These are phyloP conservation scores for Penaeus indicus DNA, from an alignment of 1,140 invertebrate species.

Conservation along the genomic window DNA sequence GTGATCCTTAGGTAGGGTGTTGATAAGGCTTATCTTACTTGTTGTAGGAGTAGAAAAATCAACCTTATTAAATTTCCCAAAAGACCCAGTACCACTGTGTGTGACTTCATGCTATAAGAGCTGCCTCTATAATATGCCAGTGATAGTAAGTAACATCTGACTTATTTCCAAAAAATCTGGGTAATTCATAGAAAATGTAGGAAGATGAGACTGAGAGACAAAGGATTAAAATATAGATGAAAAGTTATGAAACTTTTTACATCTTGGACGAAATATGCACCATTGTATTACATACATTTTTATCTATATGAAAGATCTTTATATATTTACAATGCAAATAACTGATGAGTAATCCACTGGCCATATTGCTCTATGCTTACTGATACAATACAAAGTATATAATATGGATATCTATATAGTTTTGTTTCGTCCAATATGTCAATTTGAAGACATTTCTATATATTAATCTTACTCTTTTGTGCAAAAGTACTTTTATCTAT, in stretches of 20 bases:
- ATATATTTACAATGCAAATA: not conserved
- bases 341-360: constrained; percentile 9
- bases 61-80: constrained; percentile 21
- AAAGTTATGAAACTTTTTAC: constrained; percentile 6
- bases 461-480: too few species aligned
- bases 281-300: constrained; percentile 4
- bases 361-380: not conserved
- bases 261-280: constrained; percentile 46
- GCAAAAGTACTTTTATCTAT: too few species aligned
- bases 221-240: constrained; percentile 22
- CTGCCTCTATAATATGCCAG: constrained; percentile 24
- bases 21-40: not conserved
- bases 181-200: constrained; percentile 28
- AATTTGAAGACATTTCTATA: too few species aligned
- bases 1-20: constrained; percentile 33
- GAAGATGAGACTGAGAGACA: constrained; percentile 27
- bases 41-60: constrained; percentile 13
- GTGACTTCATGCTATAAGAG: constrained; percentile 15
- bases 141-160: constrained; percentile 16
- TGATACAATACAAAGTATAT: too few species aligned
- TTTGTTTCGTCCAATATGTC: too few species aligned
- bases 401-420: too few species aligned
- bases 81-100: constrained; percentile 29
- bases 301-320: not conserved
- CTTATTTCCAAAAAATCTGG: constrained; percentile 18